Conservation (phyloP, 2,888 invertebrate genomes). For the Ophion slaviceki region DNA sequence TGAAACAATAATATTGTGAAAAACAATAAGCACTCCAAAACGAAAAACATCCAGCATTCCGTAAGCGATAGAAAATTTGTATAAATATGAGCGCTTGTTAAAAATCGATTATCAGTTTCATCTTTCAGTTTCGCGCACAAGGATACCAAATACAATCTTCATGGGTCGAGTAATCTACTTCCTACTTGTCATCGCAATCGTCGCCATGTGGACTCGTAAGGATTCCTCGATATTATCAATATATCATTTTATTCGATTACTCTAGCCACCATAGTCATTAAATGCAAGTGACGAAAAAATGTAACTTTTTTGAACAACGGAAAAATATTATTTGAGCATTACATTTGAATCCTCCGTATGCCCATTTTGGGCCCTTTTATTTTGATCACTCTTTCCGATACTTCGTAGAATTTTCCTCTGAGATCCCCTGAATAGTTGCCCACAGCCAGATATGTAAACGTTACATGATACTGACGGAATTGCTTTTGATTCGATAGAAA, state of each 20-base stretch:
- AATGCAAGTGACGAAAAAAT: not conserved
- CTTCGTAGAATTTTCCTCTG: no score
- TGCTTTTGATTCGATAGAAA: no score
- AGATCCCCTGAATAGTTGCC: no score
- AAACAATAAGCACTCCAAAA: not conserved
- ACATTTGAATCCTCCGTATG: not conserved
- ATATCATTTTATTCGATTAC: not conserved
- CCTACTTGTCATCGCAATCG: constrained; percentile 6
- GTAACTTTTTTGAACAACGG: not conserved
- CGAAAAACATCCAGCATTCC: not conserved
- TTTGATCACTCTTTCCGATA: no score
- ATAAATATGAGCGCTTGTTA: not conserved
- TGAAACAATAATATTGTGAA: no score
- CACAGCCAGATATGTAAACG: no score
- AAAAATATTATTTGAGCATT: not conserved
- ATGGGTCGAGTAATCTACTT: constrained; percentile 10
- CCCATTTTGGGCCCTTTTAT: no score
- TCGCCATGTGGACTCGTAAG: constrained; percentile 20
- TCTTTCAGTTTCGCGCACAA: not conserved
- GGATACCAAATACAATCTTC: not conserved
- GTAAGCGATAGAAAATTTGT: not conserved
- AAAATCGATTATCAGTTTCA: not conserved
- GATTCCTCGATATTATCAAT: not conserved
- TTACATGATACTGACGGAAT: no score
- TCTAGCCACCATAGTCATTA: not conserved